Percentiles rank a stretch among this genome's conserved stretches.
Conservation (phyloP, 2,113 vertebrate species). For the Carassius carassius region DNA sequence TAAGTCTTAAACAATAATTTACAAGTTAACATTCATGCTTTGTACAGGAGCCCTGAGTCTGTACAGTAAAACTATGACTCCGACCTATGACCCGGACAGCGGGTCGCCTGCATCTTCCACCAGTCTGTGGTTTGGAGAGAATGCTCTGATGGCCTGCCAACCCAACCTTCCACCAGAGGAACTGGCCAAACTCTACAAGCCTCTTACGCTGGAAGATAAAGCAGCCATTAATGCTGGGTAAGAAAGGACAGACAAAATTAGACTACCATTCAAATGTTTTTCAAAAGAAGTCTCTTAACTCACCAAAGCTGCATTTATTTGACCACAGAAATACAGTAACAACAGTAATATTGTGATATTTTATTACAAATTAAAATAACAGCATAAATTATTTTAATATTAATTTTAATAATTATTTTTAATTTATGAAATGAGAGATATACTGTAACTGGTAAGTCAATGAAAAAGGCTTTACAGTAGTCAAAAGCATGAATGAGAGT, state of each 20-base stretch:
- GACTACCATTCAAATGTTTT: neutral
- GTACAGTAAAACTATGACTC: constrained; percentile 94
- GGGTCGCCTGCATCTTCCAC: constrained; percentile 86
- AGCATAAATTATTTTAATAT: neutral
- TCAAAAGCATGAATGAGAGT: no score
- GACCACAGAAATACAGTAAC: neutral
- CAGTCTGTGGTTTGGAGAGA: constrained; percentile 88
- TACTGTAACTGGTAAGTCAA: no score
- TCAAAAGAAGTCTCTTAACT: neutral
- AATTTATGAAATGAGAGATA: no score
- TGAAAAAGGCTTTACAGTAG: no score
- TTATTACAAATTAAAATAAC: neutral
- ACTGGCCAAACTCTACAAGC: constrained; percentile 87
- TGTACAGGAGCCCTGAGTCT: constrained; percentile 79
- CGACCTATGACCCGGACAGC: constrained; percentile 85
- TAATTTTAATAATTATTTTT: neutral
- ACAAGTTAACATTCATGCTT: neutral
- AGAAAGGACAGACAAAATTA: constrained; percentile 32
- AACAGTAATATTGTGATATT: neutral
- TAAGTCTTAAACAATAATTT: neutral
- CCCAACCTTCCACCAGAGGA: constrained; percentile 75
- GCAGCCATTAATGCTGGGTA: constrained; percentile 87
- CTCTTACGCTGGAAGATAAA: constrained; percentile 86
- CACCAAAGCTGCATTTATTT: neutral
- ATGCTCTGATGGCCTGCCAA: constrained; percentile 77